Evolutionary conservation across 2,797 vertebrate genomes (phyloP).

Genomic region (Glyptemys insculpta): DNA sequence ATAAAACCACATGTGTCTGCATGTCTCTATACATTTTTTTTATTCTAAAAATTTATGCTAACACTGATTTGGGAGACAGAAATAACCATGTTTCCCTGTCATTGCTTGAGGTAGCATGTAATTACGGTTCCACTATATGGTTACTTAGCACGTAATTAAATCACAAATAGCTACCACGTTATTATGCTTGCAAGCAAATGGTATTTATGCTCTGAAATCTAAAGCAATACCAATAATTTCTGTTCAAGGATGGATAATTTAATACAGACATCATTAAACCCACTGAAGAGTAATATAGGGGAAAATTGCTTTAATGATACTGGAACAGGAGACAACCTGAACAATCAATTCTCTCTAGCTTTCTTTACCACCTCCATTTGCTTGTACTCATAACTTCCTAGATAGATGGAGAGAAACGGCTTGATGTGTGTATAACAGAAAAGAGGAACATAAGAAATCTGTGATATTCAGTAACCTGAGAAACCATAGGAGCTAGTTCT

Average conservation of each 20-base stretch:
- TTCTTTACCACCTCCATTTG: not conserved
- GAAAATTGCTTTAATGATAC: not conserved
- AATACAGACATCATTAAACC: conserved; percentile 50
- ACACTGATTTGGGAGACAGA: conserved; percentile 64
- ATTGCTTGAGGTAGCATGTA: conserved; percentile 66
- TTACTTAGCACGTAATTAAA: conserved; percentile 69
- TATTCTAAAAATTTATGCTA: conserved; percentile 61
- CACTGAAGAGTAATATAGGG: not conserved
- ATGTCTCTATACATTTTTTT: conserved; percentile 43
- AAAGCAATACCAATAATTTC: conserved; percentile 62
- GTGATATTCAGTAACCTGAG: not conserved
- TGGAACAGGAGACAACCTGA: not conserved
- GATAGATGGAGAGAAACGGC: not conserved
- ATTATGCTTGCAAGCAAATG: conserved; percentile 59
- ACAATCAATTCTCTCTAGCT: not conserved
- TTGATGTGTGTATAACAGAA: not conserved
- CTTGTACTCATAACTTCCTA: not conserved
- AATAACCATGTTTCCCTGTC: conserved; percentile 73
- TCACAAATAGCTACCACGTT: conserved; percentile 43
- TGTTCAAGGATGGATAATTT: conserved; percentile 50
- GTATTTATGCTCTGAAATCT: conserved; percentile 69
- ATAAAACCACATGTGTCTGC: conserved; percentile 56
- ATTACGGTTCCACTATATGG: conserved; percentile 70
- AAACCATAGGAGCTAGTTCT: not conserved
- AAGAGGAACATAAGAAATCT: not conserved